A percentile compares a stretch with the other conserved stretches of the same genome.
phyloP scores from a whole-genome alignment of 1,140 invertebrate species.

The Eriosoma lanigerum region DNA sequence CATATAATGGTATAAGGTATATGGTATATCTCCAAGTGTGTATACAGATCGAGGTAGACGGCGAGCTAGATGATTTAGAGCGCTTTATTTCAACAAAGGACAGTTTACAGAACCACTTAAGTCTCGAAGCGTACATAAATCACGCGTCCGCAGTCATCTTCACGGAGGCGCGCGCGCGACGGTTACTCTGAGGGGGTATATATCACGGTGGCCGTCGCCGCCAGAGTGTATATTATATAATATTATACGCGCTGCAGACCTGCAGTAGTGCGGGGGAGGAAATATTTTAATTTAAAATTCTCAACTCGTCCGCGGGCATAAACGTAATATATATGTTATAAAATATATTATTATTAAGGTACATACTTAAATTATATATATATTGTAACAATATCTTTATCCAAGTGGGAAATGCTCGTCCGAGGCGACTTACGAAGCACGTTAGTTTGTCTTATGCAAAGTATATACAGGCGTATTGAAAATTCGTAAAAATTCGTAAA shows the following conservation, averaged over 20 bases:
- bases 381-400: not conserved
- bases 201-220: constrained; percentile 28
- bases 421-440: not conserved
- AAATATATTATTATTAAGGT: not conserved
- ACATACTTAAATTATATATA: not conserved
- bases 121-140: constrained; percentile 32
- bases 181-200: constrained; percentile 11
- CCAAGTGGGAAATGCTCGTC: not conserved
- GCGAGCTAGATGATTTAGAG: constrained; percentile 42
- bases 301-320: not conserved
- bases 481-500: too few relatives aligned
- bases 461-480: too few relatives aligned
- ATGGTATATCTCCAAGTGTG: not conserved
- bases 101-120: constrained; percentile 49
- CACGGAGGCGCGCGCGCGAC: not conserved
- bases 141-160: constrained; percentile 29
- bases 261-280: constrained; percentile 21
- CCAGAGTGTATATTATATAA: not conserved
- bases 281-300: constrained; percentile 48
- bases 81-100: constrained; percentile 44
- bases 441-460: too few relatives aligned
- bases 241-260: not conserved
- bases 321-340: not conserved
- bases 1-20: too few relatives aligned
- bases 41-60: constrained; percentile 19